Evolutionary conservation across 2,113 vertebrate species (phyloP), one percentile per base, ranked within the genome.

Genomic region (Elgaria multicarinata): DNA sequence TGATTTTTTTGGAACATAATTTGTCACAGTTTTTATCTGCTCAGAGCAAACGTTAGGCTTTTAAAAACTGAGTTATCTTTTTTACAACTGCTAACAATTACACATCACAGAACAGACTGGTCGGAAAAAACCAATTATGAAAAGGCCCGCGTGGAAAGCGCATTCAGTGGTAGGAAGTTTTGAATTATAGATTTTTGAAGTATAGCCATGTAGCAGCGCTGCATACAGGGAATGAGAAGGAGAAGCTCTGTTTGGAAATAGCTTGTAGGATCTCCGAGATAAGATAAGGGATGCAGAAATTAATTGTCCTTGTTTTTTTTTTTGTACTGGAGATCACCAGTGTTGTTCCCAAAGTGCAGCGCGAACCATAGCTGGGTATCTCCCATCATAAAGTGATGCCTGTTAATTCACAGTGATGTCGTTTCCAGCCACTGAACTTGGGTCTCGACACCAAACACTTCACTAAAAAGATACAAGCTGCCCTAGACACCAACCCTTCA

Each of bases 11-110:
- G 92, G 96, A 96, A 97, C 96, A 96, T 98, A 97, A 98, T 97
- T 97, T 98, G 97, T 97, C 96, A 97, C 97, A 97, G 97, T 97
- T 98, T 97, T 98, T 98, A 98, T 98, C 97, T 97, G 95, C 96
- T 96, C 96, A 95, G 96, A 97, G 97, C 97, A 97, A 98, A 96
- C 87, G 90, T 96, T 95, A 92, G 94, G 96, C 95, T 97, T 97
- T 97, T 96, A 96, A 96, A 97, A 89, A 97, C 94, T 90, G 95
- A 97, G 97, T 97, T 98, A 96, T 97, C 97, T 96, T 97, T 91
- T 97, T 97, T 95, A 97, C 96, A 97, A 96, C 95, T 96, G 97
- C 96, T 97, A 97, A 98, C 97, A 97, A 97, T 97, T 97, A 97
- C 96, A 97, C 96, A 97, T 96, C 94, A 0, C 66, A 88, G 95